Base-by-base conservation (phyloP, 2,797 vertebrate species). In the Phataginus tricuspis region DNA sequence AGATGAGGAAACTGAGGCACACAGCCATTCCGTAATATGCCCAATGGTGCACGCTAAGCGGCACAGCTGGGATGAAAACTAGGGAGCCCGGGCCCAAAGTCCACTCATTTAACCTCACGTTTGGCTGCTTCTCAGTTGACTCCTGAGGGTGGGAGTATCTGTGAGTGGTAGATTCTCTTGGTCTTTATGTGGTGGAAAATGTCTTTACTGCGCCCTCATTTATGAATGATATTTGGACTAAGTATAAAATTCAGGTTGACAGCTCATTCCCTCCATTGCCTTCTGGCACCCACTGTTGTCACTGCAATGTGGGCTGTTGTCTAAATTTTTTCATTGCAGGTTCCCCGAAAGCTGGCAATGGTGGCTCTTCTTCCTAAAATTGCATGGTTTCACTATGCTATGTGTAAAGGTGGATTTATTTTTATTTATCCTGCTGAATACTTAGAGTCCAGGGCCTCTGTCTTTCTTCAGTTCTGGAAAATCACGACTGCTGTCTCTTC, bases 381-480 rank as follows among this genome's bases (percentile, higher is more conserved):
- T 86, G 68, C 69, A 4, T 42, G 66, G 15, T 27, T 80, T 63
- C 49, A 31, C 55, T 2, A 0, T 31, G n/a, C 59, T 16, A 0
- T 10, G 5, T 83, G 37, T 37, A 25, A 31, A 66, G 42, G 15
- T 31, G 3, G 61, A 27, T 88, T 68, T 71, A 21, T 86, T 68
- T 82, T 53, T 64, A 68, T 80, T 83, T 93, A 49, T 16, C 19
- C 37, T 86, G 29, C 92, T 86, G 45, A 27, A 0, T 64, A 25
- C 63, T 57, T 86, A 64, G 74, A 31, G 42, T n/a, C 29, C 13
- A 7, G 77, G 8, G n/a, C 21, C 80, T 34, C 14, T 2, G 10
- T n/a, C 59, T 75, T 89, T 55, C 86, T 90, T 74, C 55, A 55
- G 3, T 88, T 68, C 64, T 83, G 63, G 68, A 74, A 74, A 89